These are phyloP conservation scores for Camponotus floridanus DNA, from an alignment of 1,140 invertebrate genomes.

Conservation along the genomic window DNA sequence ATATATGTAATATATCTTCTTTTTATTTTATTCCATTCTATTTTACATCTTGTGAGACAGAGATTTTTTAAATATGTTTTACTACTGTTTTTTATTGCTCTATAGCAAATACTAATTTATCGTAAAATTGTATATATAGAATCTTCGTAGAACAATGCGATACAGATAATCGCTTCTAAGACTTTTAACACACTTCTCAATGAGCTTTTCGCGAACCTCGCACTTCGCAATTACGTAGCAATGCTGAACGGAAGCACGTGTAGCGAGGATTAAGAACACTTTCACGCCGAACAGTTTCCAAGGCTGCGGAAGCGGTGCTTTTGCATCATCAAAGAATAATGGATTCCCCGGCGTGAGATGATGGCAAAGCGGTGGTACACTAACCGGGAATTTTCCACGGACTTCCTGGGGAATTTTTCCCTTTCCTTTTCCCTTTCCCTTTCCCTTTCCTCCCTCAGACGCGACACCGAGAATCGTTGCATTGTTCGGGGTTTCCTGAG, in stretches of 20 bases:
- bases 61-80: not conserved
- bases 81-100: not conserved
- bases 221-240: not conserved
- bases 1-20: too few relatives aligned
- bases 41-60: not conserved
- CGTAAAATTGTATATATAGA: not conserved
- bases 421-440: not conserved
- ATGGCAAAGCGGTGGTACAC: conserved; percentile 36
- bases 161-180: not conserved
- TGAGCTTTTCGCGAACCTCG: not conserved
- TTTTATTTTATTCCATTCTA: not conserved
- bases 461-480: conserved; percentile 47
- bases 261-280: conserved; percentile 37
- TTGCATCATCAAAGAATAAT: conserved; percentile 71
- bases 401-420: conserved; percentile 58
- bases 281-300: conserved; percentile 46
- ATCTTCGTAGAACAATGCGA: conserved; percentile 1
- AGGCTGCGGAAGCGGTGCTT: conserved; percentile 42
- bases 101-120: conserved; percentile 3
- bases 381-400: conserved; percentile 56
- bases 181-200: conserved; percentile 12
- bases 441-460: not conserved
- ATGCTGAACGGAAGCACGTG: conserved; percentile 31
- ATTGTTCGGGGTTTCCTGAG: conserved; percentile 60
- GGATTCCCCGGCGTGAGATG: conserved; percentile 63